Conservation (phyloP, 2,797 vertebrate species). For the Cottoperca gobio region DNA sequence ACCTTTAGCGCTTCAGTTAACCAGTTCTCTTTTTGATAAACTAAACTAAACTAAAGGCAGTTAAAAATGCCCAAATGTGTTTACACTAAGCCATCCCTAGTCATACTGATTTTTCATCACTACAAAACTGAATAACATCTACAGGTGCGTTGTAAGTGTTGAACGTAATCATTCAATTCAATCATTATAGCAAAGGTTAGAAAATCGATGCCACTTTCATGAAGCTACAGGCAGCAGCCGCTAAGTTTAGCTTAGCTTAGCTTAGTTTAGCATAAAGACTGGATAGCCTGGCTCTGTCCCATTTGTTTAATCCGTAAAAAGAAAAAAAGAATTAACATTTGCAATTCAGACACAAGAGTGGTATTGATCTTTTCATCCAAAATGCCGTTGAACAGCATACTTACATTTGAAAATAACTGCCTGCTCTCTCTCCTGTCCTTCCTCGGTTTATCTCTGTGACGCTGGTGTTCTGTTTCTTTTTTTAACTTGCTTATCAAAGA, state of each 20-base stretch:
- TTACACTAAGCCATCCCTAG: background rate
- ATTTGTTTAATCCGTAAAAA: background rate
- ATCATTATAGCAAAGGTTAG: background rate
- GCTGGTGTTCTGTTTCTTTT: background rate
- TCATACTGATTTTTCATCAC: background rate
- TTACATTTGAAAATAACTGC: background rate
- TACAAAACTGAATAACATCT: background rate
- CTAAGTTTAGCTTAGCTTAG: too few species aligned
- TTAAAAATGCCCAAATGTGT: background rate
- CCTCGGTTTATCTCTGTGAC: background rate
- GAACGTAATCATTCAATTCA: too few species aligned
- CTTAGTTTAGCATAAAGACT: background rate
- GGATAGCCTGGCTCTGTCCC: too few species aligned
- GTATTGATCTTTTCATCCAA: background rate
- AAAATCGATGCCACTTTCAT: background rate
- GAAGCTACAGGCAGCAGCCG: background rate
- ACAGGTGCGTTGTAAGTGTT: background rate
- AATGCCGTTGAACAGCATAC: background rate
- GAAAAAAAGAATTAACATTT: background rate
- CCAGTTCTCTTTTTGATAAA: conserved; percentile 25
- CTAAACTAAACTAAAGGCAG: background rate
- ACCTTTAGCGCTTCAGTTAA: background rate
- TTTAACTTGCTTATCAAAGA: background rate
- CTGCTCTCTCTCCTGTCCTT: background rate
- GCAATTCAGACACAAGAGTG: background rate